These are phyloP conservation scores for Murina feae DNA, from an alignment of 2,113 vertebrate genomes.

Conservation along the genomic window DNA sequence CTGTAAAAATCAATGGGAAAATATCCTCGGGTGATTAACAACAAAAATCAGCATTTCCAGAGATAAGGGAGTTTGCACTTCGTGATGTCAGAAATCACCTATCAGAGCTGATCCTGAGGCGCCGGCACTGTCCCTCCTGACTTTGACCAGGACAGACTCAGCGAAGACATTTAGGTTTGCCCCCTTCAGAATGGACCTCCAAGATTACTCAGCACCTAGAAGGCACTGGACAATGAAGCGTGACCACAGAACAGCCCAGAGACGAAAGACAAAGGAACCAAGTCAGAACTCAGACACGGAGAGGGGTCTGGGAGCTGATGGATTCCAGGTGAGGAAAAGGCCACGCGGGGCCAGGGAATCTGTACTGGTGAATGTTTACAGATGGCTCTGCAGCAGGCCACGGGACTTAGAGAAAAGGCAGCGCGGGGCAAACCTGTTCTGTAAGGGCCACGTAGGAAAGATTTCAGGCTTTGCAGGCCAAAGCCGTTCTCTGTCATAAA, in stretches of 20 bases:
- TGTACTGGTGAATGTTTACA: neutral
- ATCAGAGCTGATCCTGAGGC: neutral
- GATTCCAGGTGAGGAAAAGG: constrained; percentile 46
- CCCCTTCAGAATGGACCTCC: neutral
- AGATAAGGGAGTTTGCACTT: neutral
- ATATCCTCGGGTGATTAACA: too few relatives aligned
- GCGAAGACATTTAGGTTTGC: neutral
- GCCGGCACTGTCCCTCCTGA: neutral
- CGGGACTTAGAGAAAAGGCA: neutral
- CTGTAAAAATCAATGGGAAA: too few relatives aligned
- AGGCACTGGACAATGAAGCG: neutral
- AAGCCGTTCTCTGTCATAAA: neutral
- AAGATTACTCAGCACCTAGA: neutral
- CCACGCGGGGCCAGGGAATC: neutral
- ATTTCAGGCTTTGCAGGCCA: neutral
- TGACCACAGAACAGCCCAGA: neutral
- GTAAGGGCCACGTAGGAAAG: neutral
- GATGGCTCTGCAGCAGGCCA: neutral
- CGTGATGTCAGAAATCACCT: neutral
- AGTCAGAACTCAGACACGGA: neutral
- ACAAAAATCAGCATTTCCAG: neutral
- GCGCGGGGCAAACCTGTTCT: neutral
- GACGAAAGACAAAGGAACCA: constrained; percentile 18
- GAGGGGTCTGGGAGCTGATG: neutral
- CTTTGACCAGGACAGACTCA: neutral